These are phyloP conservation scores for Amphiprion clarkii DNA, from an alignment of 2,797 vertebrate genomes.

Conservation along the genomic window DNA sequence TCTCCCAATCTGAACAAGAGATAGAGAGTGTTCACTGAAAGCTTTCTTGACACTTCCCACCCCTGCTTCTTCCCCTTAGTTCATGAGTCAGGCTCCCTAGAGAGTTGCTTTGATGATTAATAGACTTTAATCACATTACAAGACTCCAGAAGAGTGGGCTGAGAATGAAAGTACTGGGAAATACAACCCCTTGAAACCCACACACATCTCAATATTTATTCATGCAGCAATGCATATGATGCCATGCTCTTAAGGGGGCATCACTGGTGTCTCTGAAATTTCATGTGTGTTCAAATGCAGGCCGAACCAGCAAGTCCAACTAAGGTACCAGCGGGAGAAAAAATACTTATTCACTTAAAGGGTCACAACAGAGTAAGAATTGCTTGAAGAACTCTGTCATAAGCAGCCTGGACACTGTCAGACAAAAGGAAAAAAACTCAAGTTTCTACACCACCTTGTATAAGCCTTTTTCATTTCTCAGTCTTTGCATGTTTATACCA, in stretches of 20 bases:
- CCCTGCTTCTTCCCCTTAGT: constrained; percentile 83
- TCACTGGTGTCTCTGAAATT: constrained; percentile 37
- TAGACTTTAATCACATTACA: constrained; percentile 91
- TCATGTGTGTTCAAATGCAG: constrained; percentile 46
- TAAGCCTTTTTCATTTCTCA: constrained; percentile 51
- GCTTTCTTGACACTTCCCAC: constrained; percentile 87
- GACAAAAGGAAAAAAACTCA: constrained; percentile 14
- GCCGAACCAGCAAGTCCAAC: constrained; percentile 36
- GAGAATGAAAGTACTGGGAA: constrained; percentile 86
- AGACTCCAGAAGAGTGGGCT: constrained; percentile 86
- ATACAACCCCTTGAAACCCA: constrained; percentile 79
- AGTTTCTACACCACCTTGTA: constrained; percentile 50
- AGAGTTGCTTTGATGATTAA: constrained; percentile 89
- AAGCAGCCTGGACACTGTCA: constrained; percentile 42
- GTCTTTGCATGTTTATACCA: constrained; percentile 75
- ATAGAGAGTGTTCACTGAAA: constrained; percentile 82
- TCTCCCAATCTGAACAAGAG: constrained; percentile 79
- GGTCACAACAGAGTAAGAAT: constrained; percentile 7
- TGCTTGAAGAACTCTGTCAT: constrained; percentile 27
- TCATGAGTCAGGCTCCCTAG: constrained; percentile 87
- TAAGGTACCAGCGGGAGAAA: constrained; percentile 19
- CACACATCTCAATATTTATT: constrained; percentile 79
- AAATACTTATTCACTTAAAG: neutral
- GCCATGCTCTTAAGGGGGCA: constrained; percentile 56
- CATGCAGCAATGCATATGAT: constrained; percentile 66